Base-by-base conservation (phyloP, 2,113 vertebrate genomes). In the Lucifuga dentata region DNA sequence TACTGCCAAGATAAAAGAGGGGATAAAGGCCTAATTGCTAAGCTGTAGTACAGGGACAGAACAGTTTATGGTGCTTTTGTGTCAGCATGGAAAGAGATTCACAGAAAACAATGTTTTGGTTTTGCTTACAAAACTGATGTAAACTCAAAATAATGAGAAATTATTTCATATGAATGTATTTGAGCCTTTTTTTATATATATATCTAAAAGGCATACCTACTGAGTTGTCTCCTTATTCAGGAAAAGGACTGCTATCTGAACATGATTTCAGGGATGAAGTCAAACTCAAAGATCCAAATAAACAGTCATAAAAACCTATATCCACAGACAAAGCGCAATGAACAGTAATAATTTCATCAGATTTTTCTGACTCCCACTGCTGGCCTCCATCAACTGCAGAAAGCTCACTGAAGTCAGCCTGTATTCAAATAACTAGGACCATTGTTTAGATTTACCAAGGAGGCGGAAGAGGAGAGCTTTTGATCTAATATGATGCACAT, bases 21-120 rank as follows among this genome's bases (percentile, higher is more conserved):
- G 80, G 80, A 77, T 73, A 59, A 78, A 51, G 50, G 78, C 78
- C 80, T 86, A 77, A 80, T 83, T 76, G 79, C 76, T 89, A 81
- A 86, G 88, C 78, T 88, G 78, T 73, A 85, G 76, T 44, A 65
- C 66, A 72, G 69, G 26, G 71, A 62, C 52, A 63, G 71, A 75
- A 67, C 73, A 63, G 73, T 49, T 51, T 64, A 35, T 62, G 70
- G 62, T 71, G 68, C 57, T 65, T 78, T 71, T 78, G 68, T 53
- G 67, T 76, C 75, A 60, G 40, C 79, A 64, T 61, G 80, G 75
- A 33, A 85, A 76, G n/a, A 29, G 3, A 29, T 29, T 29, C 3
- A 29, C 3, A 29, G 7, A 5, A 29, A 5, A 29, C 26, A 29
- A 7, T 3, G 26, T 29, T 29, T 29, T 29, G 26, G 3, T 7